These are phyloP conservation scores for Monodelphis domestica DNA, from an alignment of 2,797 vertebrate genomes.

Conservation along the genomic window DNA sequence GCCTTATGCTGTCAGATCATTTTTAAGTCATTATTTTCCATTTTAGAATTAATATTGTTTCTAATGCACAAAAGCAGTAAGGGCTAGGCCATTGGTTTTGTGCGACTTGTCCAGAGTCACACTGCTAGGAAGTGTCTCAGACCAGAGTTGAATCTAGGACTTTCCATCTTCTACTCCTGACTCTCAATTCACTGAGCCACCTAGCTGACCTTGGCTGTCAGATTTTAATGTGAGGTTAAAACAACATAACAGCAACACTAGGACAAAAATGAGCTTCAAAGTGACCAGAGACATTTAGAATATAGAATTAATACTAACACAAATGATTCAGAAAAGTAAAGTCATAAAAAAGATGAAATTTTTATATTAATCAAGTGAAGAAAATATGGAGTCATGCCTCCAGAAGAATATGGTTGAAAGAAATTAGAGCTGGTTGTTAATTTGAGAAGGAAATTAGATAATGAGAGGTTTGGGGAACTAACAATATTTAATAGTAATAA, in stretches of 20 bases:
- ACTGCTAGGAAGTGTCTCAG: too few species aligned
- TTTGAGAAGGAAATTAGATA: background rate
- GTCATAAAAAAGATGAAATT: background rate
- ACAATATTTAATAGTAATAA: background rate
- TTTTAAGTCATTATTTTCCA: too few species aligned
- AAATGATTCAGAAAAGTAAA: background rate
- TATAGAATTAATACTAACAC: background rate
- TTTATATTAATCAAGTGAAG: background rate
- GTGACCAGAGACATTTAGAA: background rate
- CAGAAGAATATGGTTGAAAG: background rate
- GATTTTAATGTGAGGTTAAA: slow-evolving; percentile 23
- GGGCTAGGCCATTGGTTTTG: too few species aligned
- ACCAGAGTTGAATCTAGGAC: too few species aligned
- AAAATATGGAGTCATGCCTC: background rate
- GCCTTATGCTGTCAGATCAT: background rate
- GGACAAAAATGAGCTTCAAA: background rate
- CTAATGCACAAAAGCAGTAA: too few species aligned
- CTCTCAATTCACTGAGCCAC: too few species aligned
- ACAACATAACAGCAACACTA: background rate
- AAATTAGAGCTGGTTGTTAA: background rate
- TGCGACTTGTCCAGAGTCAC: too few species aligned
- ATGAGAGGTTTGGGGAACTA: background rate
- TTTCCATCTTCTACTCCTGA: too few species aligned
- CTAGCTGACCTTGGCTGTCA: too few species aligned
- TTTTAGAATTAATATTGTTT: too few species aligned